Percentiles rank a stretch among this genome's conserved stretches.
phyloP scores from a whole-genome alignment of 2,113 vertebrate species.

The Chamaetylas fuelleborni region DNA sequence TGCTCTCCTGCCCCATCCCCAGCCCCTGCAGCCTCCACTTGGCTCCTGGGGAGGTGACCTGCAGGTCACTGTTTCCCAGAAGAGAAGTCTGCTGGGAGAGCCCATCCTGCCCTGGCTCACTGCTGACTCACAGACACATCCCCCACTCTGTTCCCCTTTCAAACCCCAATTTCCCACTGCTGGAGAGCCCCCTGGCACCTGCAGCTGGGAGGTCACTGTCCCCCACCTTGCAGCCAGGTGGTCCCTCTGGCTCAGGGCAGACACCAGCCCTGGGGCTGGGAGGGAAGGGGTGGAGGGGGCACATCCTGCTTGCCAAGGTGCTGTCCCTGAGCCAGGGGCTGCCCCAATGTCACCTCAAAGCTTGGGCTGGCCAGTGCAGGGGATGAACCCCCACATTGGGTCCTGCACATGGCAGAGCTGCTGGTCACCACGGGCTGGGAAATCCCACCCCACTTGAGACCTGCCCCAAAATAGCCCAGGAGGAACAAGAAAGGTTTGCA shows the following conservation, averaged over 20 bases:
- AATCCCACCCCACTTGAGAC: neutral
- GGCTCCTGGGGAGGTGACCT: neutral
- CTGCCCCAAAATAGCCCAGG: neutral
- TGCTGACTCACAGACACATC: neutral
- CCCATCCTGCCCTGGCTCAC: neutral
- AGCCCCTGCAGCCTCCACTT: neutral
- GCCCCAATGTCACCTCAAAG: neutral
- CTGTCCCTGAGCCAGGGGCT: neutral
- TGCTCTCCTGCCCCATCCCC: neutral
- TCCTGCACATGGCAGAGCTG: neutral
- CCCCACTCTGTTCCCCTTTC: neutral
- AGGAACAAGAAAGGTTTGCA: neutral
- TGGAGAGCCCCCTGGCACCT: neutral
- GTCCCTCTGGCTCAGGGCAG: neutral
- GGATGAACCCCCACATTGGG: neutral
- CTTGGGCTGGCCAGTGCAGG: neutral
- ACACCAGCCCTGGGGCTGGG: rapidly evolving
- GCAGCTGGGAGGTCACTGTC: neutral
- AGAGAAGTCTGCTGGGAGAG: neutral
- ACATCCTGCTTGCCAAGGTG: neutral
- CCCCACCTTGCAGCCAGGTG: neutral
- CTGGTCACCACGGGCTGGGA: rapidly evolving
- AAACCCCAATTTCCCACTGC: neutral
- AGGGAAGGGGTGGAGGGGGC: neutral
- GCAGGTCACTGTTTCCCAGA: neutral